Evolutionary conservation across 2,888 invertebrate genomes (phyloP), one percentile per base, ranked within the genome.

Genomic region (Geophilus truncorum): DNA sequence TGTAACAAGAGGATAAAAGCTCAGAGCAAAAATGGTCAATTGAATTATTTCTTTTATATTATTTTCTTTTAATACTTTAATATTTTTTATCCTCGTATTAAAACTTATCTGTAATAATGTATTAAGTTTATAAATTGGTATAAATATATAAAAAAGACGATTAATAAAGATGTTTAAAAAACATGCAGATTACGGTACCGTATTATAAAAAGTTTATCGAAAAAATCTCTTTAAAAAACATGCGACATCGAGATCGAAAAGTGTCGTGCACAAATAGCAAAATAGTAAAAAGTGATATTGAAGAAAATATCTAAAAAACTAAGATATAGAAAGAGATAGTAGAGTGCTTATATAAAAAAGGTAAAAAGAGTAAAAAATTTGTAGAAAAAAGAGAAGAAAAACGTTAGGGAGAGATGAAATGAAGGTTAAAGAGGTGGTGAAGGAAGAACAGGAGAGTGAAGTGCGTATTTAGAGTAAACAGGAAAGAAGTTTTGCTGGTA

Each of bases 141-240:
- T n/a, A 57, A 6, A 75, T 75, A 77, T 77, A 34, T 32, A 32
- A 34, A 77, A 77, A n/a, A n/a, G n/a, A n/a, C n/a, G 21, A 77
- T 10, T 1, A 36, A 18, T 34, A 34, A 76, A 28, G 32, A n/a
- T 15, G 7, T 77, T 77, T 21, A 77, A 30, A 77, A 77, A 32
- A 32, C 77, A 77, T 77, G 77, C 77, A 34, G 77, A 77, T 77
- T 77, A n/a, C n/a, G n/a, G n/a, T n/a, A n/a, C n/a, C n/a, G n/a
- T n/a, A 32, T 77, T 77, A 34, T 77, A 77, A 36, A 75, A 77
- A 77, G 77, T n/a, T 34, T 34, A 77, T 34, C 36, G 32, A 36
- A 32, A 18, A 77, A 6, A 18, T 34, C 21, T 77, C 5, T 10
- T 15, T 18, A 34, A 77, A 77, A 34, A 77, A 77, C 77, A 77